These are phyloP conservation scores for Nautilus pompilius DNA, from an alignment of 1,140 invertebrate genomes.

Conservation along the genomic window DNA sequence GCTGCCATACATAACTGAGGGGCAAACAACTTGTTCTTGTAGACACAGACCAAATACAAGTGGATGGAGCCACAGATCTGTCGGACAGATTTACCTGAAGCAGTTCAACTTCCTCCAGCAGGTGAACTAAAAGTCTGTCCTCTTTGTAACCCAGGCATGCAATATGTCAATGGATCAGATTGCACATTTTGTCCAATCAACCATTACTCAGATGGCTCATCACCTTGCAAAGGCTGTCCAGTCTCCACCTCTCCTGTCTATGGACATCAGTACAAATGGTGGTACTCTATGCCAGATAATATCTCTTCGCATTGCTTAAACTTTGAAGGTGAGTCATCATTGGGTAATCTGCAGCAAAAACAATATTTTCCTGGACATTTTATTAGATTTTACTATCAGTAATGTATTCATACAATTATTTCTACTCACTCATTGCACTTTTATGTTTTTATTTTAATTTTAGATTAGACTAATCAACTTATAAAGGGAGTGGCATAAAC, in stretches of 20 bases:
- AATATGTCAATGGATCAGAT: conserved; percentile 43
- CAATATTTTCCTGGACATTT: no score
- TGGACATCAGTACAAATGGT: conserved; percentile 58
- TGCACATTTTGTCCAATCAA: conserved; percentile 55
- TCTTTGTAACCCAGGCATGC: conserved; percentile 63
- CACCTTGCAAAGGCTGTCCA: conserved; percentile 58
- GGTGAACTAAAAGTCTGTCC: conserved; percentile 54
- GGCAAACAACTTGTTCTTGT: conserved; percentile 7
- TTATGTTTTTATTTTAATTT: no score
- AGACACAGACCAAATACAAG: conserved; percentile 58
- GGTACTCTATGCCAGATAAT: conserved; percentile 60
- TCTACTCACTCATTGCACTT: no score
- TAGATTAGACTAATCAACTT: no score
- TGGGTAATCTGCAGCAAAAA: no score
- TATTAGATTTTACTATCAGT: no score
- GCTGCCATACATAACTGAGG: no score
- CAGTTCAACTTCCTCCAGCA: conserved; percentile 53
- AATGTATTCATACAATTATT: no score
- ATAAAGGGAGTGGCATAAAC: no score
- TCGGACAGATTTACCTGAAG: conserved; percentile 45
- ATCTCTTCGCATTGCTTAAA: conserved; percentile 58
- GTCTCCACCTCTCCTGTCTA: conserved; percentile 60
- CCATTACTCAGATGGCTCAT: conserved; percentile 50
- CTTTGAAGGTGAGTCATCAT: conserved; percentile 27
- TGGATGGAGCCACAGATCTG: conserved; percentile 64